Evolutionary conservation across 2,888 invertebrate species (phyloP), one percentile per base, ranked within the genome.

Genomic region (Parnassius orleans): DNA sequence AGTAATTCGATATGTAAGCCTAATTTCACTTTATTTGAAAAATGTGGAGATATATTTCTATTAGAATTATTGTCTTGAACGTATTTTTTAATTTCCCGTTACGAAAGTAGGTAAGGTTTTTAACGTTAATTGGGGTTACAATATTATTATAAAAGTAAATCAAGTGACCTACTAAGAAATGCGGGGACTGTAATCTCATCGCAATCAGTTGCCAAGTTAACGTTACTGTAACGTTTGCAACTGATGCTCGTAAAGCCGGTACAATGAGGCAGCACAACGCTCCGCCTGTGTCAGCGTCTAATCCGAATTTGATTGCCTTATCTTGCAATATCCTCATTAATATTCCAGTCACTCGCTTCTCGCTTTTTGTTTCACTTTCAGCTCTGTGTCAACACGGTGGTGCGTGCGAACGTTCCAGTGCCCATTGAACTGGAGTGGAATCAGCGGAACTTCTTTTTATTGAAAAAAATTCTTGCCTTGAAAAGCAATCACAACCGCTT

Each of bases 271-370:
- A n/a, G 53, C 57, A 12, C 53, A 43, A 53, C 14, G 43, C 53
- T 9, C 24, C 55, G 15, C 15, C 41, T n/a, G 54, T 53, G 56
- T 51, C 64, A 5, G 14, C 60, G 43, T 63, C 66, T 75, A 73
- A 75, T 72, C 74, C 73, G 64, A 53, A 65, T 75, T 75, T 75
- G 75, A 75, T 75, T 75, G 75, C 74, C n/a, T n/a, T n/a, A n/a
- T n/a, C n/a, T n/a, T n/a, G n/a, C 67, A 64, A 65, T 66, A 61
- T 64, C 56, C 67, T 66, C 66, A 69, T 69, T 69, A 69, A 69
- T 65, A 59, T 63, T 53, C 62, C 57, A 14, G 48, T 10, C 57
- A 47, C 61, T 56, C 46, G 47, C 53, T 57, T 24, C 41, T 46
- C 53, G 61, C 61, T 57, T 57, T 57, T 57, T 57, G 47, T 53